Base-by-base conservation (phyloP, 2,888 invertebrate genomes). In the Alentia gelatinosa region DNA sequence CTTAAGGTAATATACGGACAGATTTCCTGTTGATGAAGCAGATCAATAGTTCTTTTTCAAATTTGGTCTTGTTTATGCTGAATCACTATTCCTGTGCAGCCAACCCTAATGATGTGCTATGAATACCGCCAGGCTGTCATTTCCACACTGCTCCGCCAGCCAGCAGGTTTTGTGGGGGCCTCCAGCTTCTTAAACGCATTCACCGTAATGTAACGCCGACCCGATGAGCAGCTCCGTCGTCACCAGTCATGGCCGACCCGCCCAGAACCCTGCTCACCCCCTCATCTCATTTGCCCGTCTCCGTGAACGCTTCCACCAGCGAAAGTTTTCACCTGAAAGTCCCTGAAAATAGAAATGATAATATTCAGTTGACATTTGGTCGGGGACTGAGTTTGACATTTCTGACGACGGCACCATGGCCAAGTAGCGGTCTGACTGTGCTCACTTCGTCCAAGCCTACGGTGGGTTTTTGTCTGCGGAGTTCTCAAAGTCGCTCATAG, bases 51-150 rank as follows among this genome's bases (percentile, higher is more conserved):
- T 84, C 5, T 84, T 84, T 37, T n/a, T 1, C 40, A 40, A 33
- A 26, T 37, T 33, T 84, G 40, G 42, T n/a, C 84, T 84, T 84
- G 84, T 84, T 47, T 84, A 84, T 42, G 35, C 40, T 42, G 47
- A 84, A 84, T 84, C 26, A 42, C 33, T 42, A 35, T 37, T 42
- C 40, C 33, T 84, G 37, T 19, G 37, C 79, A 39, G 3, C 3
- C 39, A 30, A 30, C 35, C 23, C n/a, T 23, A 1, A 26, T 15
- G 23, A 1, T 4, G 23, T 7, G 37, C 79, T 79, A 9, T 3
- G 39, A 39, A 79, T 37, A 37, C 39, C 39, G 23, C 37, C 19
- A 79, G 37, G 1, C 39, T 5, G n/a, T 37, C 3, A n/a, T 56
- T 56, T 56, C n/a, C 19, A 56, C 56, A 56, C 56, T 56, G 56